Percentiles rank a stretch among this genome's conserved stretches.
Evolutionary conservation across 2,797 vertebrate genomes (phyloP).

Genomic region (Morelia viridis): DNA sequence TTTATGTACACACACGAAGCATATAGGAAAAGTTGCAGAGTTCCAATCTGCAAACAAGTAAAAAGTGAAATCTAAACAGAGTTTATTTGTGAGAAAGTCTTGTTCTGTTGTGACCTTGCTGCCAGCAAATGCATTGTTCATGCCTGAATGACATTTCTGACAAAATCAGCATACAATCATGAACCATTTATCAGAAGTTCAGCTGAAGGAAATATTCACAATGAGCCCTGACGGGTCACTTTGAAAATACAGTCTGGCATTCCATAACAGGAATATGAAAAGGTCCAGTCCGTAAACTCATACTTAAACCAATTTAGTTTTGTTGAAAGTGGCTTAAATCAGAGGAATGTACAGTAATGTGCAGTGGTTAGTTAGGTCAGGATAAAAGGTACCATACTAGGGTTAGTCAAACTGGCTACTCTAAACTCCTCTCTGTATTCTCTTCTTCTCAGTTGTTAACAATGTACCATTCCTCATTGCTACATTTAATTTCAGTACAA

Average conservation of each 20-base stretch:
- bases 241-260: constrained; percentile 61
- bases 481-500: neutral
- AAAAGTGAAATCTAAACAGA: constrained; percentile 49
- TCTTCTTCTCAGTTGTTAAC: neutral
- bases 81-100: constrained; percentile 48
- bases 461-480: neutral
- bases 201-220: constrained; percentile 55
- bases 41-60: constrained; percentile 51
- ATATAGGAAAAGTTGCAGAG: constrained; percentile 13
- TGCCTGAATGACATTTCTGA: constrained; percentile 67
- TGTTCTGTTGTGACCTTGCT: constrained; percentile 59
- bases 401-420: no score
- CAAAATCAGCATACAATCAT: constrained; percentile 67
- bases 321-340: neutral
- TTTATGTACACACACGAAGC: neutral
- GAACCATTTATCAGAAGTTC: constrained; percentile 67
- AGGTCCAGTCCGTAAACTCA: neutral
- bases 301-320: neutral
- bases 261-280: constrained; percentile 31
- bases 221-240: constrained; percentile 58
- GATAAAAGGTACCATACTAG: neutral
- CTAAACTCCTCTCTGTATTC: neutral
- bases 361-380: neutral
- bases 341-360: neutral
- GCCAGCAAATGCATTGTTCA: constrained; percentile 54